Conservation (phyloP, 2,797 vertebrate species). For the Lepidocolaptes lacrymiger region DNA sequence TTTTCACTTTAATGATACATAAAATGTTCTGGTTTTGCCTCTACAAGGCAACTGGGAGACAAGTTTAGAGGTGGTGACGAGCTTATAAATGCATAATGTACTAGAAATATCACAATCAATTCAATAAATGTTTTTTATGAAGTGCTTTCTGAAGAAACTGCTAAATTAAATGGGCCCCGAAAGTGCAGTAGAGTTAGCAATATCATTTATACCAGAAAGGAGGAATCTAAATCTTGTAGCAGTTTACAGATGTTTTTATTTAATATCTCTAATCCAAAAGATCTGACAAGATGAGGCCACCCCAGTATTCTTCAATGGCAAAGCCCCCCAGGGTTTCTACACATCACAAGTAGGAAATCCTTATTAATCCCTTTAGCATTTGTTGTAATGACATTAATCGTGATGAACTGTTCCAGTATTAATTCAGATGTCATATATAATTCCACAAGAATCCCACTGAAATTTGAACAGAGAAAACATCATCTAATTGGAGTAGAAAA, state of each 20-base stretch:
- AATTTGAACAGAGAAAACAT: conserved; percentile 27
- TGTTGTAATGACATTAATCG: conserved; percentile 72
- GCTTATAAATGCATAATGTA: conserved; percentile 60
- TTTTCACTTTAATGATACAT: conserved; percentile 47
- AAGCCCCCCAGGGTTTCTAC: background rate
- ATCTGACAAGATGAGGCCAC: conserved; percentile 68
- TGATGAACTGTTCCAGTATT: conserved; percentile 65
- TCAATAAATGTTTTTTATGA: conserved; percentile 72
- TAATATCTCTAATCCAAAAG: conserved; percentile 67
- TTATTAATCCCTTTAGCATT: conserved; percentile 73
- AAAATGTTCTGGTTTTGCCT: conserved; percentile 58
- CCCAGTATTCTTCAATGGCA: conserved; percentile 17
- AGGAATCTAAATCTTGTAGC: conserved; percentile 65
- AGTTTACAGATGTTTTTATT: conserved; percentile 73
- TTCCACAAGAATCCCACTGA: conserved; percentile 56
- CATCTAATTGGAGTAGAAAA: background rate
- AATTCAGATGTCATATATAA: conserved; percentile 65
- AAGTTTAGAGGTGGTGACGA: conserved; percentile 59
- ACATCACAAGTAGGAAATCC: conserved; percentile 66
- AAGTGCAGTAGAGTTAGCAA: conserved; percentile 58
- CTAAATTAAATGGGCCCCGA: conserved; percentile 67
- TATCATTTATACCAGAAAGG: conserved; percentile 61
- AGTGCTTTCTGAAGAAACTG: conserved; percentile 58
- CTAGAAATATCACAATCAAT: conserved; percentile 73
- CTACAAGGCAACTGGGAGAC: conserved; percentile 65